phyloP scores from a whole-genome alignment of 2,797 vertebrate species.

The Tenualosa thibaudeaui region DNA sequence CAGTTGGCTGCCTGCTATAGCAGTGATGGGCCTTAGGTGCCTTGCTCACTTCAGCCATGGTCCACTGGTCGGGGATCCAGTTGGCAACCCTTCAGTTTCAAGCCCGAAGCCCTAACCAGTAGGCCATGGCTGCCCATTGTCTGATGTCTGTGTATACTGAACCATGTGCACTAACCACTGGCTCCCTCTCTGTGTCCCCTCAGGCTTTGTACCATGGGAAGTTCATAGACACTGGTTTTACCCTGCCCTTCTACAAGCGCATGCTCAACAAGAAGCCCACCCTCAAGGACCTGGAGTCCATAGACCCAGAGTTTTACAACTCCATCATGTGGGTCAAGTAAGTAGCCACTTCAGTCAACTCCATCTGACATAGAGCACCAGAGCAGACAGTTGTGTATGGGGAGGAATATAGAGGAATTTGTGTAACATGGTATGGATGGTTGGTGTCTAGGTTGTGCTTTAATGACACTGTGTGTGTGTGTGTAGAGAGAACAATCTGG shows the following conservation, averaged over 20 bases:
- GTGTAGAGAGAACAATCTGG: constrained; percentile 88
- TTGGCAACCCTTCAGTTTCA: no score
- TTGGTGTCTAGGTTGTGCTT: background rate
- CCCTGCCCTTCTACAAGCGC: constrained; percentile 95
- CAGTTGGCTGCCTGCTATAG: no score
- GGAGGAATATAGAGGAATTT: background rate
- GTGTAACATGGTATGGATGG: background rate
- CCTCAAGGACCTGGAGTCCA: constrained; percentile 95
- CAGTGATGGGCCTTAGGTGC: no score
- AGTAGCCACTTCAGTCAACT: constrained; percentile 58
- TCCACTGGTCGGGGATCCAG: no score
- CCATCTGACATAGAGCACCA: background rate
- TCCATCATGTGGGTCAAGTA: constrained; percentile 98
- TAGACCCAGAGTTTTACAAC: constrained; percentile 97
- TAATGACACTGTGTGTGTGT: background rate
- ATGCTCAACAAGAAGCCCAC: constrained; percentile 98
- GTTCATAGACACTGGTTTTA: constrained; percentile 98
- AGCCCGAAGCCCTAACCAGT: no score
- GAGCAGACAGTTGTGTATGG: background rate
- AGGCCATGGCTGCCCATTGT: no score
- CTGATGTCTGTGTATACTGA: background rate
- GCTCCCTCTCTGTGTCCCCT: background rate
- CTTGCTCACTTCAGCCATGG: no score
- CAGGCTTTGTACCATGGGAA: constrained; percentile 96
- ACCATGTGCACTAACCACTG: constrained; percentile 20